Evolutionary conservation across 2,797 vertebrate genomes (phyloP), one percentile per base, ranked within the genome.

Genomic region (Hapalemur alaotrensis): DNA sequence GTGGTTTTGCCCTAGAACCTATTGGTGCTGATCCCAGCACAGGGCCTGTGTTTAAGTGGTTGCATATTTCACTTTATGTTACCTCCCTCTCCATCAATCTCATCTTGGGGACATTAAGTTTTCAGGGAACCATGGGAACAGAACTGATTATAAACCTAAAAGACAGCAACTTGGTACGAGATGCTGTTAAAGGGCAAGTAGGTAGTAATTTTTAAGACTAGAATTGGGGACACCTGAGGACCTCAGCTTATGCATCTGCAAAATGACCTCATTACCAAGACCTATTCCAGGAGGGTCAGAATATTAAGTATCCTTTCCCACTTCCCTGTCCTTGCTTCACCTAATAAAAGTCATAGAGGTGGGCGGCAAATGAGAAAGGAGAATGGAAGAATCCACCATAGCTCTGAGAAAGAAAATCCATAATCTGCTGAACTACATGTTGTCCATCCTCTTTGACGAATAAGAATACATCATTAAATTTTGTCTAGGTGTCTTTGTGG

Each of bases 201-300:
- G 75, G 76, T 14, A 92, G 25, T 28, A 80, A 94, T 23, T 95
- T 97, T 70, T 92, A 89, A 97, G 95, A 93, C n/a, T 86, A 96
- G 91, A 97, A 87, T 59, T 54, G 23, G 86, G 20, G 13, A 13
- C n/a, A 69, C 52, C 76, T 89, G 84, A n/a, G 4, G 38, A 75
- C 38, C 80, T 91, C 46, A 94, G 95, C 54, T 79, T 38, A 54
- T 69, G 82, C 35, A 52, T 80, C 46, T 91, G 41, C 43, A 78
- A 22, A 30, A 46, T 50, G 79, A 91, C 23, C 50, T 82, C 48
- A 35, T 5, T 57, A 35, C 17, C 11, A 95, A 96, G 79, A 67
- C 13, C 7, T 57, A 57, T 76, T 80, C 69, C 59, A 70, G 61
- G 59, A 43, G 32, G 15, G 13, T 65, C 63, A 93, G 52, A 80